Evolutionary conservation across 2,797 vertebrate genomes (phyloP), one percentile per base, ranked within the genome.

Genomic region (Cyprinella venusta): DNA sequence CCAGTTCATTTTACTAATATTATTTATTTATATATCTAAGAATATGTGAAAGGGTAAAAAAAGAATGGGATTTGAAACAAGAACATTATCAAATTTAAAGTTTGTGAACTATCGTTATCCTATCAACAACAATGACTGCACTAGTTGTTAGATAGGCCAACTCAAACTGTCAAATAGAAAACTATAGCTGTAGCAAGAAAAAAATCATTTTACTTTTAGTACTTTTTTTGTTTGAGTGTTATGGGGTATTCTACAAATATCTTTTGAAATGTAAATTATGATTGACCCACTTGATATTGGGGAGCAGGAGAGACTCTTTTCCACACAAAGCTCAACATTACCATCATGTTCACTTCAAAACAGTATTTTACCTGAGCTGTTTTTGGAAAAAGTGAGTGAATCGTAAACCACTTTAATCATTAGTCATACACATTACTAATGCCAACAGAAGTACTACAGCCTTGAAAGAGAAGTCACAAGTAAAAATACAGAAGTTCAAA

Each of bases 401-500:
- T 1, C 3, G 26, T 83, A 21, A 36, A 83, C 36, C 33, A 42
- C 21, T 69, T 68, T 76, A 38, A 33, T 76, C 64, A 77, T 63
- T 63, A 40, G 26, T 54, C 16, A 26, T 64, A 72, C 71, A 79
- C 42, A 68, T 80, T 70, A 82, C 36, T 76, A 79, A 76, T n/a
- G 30, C 38, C 80, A 74, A 82, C 36, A 77, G 30, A 75, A 82
- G 54, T 59, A 33, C 65, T 54, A 83, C 65, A 81, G 67, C 67
- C 19, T 76, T 65, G 4, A 64, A 72, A 79, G 13, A 61, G 54
- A 38, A 52, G 54, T 59, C 61, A 79, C 72, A 36, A 81, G 63
- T 75, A 79, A 77, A 68, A 72, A 79, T 79, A 78, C 78, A 85
- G 70, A 56, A 63, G 79, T 64, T 81, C 76, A 69, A 80, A 89